Evolutionary conservation across 2,113 vertebrate species (phyloP).

Genomic region (Emydocephalus ijimae): DNA sequence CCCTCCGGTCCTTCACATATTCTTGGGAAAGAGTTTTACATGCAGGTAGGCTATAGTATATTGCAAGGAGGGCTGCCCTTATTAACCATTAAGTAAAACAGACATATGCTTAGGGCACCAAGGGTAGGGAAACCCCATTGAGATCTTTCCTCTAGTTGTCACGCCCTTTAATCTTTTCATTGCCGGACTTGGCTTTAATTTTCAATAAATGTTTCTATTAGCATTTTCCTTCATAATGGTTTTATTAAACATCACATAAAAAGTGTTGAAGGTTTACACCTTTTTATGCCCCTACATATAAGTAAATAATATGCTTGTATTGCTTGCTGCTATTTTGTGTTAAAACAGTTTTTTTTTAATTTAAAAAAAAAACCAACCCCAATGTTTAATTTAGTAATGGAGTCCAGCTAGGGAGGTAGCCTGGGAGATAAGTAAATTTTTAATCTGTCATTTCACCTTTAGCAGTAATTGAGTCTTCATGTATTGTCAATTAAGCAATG

Average conservation of each 20-base stretch:
- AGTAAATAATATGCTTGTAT: neutral
- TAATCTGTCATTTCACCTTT: neutral
- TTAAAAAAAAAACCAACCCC: neutral
- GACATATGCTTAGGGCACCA: neutral
- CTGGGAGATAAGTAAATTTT: neutral
- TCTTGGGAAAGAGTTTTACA: neutral
- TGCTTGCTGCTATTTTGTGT: neutral
- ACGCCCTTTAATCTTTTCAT: neutral
- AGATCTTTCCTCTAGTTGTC: neutral
- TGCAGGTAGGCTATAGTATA: neutral
- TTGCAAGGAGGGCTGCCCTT: neutral
- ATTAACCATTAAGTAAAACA: neutral
- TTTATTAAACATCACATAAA: neutral
- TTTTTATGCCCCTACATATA: neutral
- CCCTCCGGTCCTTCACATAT: neutral
- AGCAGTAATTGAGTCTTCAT: neutral
- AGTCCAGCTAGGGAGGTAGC: neutral
- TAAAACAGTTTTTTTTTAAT: neutral
- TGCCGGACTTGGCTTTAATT: neutral
- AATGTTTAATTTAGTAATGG: neutral
- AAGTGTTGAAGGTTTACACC: neutral
- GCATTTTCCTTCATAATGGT: neutral
- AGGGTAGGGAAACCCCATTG: neutral
- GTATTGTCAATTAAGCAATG: neutral
- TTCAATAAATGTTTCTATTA: neutral